Evolutionary conservation across 2,113 vertebrate species (phyloP).

Genomic region (Geothlypis trichas): DNA sequence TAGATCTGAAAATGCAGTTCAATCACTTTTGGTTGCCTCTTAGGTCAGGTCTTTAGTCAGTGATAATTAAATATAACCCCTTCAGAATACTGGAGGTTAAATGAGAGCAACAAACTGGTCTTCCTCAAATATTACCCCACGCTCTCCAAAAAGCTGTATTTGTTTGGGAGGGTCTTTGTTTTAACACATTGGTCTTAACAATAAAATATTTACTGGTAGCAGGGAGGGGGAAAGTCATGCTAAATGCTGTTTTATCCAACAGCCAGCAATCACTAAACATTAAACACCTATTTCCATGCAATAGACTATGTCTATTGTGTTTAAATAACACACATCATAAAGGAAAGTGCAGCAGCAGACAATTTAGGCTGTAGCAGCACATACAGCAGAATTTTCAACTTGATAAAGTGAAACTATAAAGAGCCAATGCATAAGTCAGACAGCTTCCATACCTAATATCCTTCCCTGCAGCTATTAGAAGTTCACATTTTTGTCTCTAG

Average conservation of each 20-base stretch:
- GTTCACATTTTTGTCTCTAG: conserved; percentile 39
- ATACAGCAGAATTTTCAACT: conserved; percentile 46
- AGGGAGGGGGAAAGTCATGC: neutral
- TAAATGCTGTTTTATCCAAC: conserved; percentile 26
- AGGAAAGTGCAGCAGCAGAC: conserved; percentile 53
- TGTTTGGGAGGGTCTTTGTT: conserved; percentile 7
- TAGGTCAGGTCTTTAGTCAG: conserved; percentile 87
- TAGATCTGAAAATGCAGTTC: conserved; percentile 80
- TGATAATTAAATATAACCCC: conserved; percentile 92
- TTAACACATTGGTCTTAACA: conserved; percentile 12
- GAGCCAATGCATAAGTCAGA: conserved; percentile 31
- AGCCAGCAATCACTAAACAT: conserved; percentile 47
- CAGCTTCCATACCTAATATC: conserved; percentile 46
- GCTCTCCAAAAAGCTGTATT: conserved; percentile 35
- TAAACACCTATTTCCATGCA: conserved; percentile 46
- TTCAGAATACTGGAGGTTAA: conserved; percentile 85
- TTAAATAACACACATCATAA: conserved; percentile 61
- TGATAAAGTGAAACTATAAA: conserved; percentile 65
- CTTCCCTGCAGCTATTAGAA: conserved; percentile 38
- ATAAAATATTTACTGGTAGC: conserved; percentile 21
- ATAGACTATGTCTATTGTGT: conserved; percentile 49
- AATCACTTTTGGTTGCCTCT: conserved; percentile 78
- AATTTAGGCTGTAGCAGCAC: conserved; percentile 43
- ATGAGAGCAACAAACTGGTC: conserved; percentile 66
- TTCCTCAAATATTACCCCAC: conserved; percentile 53